Conservation (phyloP, 1,140 invertebrate species). For the Episyrphus balteatus region DNA sequence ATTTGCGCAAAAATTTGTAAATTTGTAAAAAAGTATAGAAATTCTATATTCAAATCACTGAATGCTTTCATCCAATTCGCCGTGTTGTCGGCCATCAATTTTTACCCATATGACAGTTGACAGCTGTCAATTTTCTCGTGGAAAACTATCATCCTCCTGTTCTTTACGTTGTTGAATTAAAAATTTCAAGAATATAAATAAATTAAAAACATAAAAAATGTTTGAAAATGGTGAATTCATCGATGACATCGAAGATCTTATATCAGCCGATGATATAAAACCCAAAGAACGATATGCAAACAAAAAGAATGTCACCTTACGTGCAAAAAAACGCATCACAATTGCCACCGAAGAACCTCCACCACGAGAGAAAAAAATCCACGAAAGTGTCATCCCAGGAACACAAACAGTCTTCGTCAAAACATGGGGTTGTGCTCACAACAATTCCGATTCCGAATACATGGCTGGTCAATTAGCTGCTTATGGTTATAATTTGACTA, state of each 20-base stretch:
- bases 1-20: too few species aligned
- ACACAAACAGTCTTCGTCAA: slow-evolving; percentile 86
- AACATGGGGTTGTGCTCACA: slow-evolving; percentile 97
- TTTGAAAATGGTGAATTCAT: slow-evolving; percentile 10
- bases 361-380: slow-evolving; percentile 10
- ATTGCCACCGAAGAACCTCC: neutral
- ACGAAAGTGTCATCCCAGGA: slow-evolving; percentile 65
- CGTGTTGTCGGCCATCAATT: too few species aligned
- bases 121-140: too few species aligned
- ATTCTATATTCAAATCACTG: too few species aligned
- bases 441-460: slow-evolving; percentile 92
- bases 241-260: slow-evolving; percentile 68
- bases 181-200: too few species aligned
- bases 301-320: slow-evolving; percentile 53
- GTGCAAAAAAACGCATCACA: slow-evolving; percentile 43
- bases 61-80: too few species aligned
- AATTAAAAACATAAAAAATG: neutral
- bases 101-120: too few species aligned
- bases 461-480: slow-evolving; percentile 89
- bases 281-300: slow-evolving; percentile 60
- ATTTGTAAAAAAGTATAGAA: too few species aligned
- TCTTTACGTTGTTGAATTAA: too few species aligned
- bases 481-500: slow-evolving; percentile 78
- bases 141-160: too few species aligned
- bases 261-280: slow-evolving; percentile 62